phyloP scores from a whole-genome alignment of 2,888 invertebrate species.

The Barypeithes pellucidus region DNA sequence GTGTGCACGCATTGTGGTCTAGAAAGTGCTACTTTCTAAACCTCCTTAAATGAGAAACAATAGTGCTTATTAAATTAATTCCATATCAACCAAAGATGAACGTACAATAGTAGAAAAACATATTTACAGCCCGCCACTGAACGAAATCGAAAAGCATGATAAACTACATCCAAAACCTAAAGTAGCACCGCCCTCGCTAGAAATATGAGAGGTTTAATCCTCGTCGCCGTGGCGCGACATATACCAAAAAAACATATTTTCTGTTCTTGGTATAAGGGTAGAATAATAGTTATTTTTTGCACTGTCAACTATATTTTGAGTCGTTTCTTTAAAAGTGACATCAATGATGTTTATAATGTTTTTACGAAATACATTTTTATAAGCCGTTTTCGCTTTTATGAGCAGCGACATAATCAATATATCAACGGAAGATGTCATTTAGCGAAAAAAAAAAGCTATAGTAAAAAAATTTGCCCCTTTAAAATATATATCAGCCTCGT shows the following conservation, averaged over 20 bases:
- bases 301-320: constrained; percentile 27
- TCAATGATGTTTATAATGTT: constrained; percentile 22
- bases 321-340: constrained; percentile 6
- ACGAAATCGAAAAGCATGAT: constrained; percentile 20
- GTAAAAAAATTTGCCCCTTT: neutral
- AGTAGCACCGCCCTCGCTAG: constrained; percentile 24
- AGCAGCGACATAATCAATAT: constrained; percentile 17
- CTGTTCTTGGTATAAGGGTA: constrained; percentile 29
- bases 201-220: constrained; percentile 38
- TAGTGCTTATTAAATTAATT: too few species aligned
- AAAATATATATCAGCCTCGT: too few species aligned
- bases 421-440: neutral
- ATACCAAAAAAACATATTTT: constrained; percentile 40
- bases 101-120: neutral
- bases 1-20: too few species aligned
- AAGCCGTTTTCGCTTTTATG: constrained; percentile 13
- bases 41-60: too few species aligned
- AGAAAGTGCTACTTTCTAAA: too few species aligned
- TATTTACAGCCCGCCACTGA: constrained; percentile 5
- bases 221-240: constrained; percentile 36
- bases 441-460: neutral
- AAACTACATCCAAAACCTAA: constrained; percentile 33
- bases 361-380: constrained; percentile 25
- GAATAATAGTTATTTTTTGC: constrained; percentile 45
- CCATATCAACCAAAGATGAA: too few species aligned